Evolutionary conservation across 2,888 invertebrate species (phyloP).

Genomic region (Odontocolon sp.): DNA sequence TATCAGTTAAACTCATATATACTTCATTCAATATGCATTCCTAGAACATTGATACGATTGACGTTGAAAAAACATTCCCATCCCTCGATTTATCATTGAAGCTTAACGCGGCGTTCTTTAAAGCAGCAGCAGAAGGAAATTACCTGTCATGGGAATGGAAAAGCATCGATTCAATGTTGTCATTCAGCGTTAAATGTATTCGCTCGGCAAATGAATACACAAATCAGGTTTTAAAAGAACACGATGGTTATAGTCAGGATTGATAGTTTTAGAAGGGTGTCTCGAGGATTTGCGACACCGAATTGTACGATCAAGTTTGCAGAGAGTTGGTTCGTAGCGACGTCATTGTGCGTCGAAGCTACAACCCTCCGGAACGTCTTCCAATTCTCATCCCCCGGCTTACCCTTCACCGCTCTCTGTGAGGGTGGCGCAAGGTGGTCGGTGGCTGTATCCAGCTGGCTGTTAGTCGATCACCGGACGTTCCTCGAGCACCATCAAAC

Average conservation of each 20-base stretch:
- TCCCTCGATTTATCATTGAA: too few relatives aligned
- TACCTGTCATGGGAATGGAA: conserved; percentile 51
- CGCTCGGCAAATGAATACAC: neutral
- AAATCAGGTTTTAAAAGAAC: neutral
- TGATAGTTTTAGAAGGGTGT: neutral
- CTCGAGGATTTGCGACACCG: neutral
- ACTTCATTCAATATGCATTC: conserved; percentile 10
- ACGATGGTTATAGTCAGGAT: too few relatives aligned
- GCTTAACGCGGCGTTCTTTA: conserved; percentile 47
- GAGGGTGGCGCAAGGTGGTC: conserved; percentile 44
- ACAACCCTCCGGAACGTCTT: conserved; percentile 12
- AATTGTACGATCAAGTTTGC: conserved; percentile 34
- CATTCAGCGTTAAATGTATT: conserved; percentile 46
- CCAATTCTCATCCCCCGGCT: neutral
- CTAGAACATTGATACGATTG: neutral
- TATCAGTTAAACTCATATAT: conserved; percentile 8
- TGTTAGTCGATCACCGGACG: conserved; percentile 61
- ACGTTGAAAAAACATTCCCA: neutral
- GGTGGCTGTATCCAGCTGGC: conserved; percentile 32
- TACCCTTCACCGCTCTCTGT: neutral
- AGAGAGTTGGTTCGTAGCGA: conserved; percentile 13
- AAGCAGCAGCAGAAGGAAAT: conserved; percentile 59
- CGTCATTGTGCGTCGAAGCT: conserved; percentile 10
- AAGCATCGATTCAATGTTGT: conserved; percentile 19
- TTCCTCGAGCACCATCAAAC: conserved; percentile 48